Base-by-base conservation (phyloP, 2,888 invertebrate species). In the Encarsia formosa region DNA sequence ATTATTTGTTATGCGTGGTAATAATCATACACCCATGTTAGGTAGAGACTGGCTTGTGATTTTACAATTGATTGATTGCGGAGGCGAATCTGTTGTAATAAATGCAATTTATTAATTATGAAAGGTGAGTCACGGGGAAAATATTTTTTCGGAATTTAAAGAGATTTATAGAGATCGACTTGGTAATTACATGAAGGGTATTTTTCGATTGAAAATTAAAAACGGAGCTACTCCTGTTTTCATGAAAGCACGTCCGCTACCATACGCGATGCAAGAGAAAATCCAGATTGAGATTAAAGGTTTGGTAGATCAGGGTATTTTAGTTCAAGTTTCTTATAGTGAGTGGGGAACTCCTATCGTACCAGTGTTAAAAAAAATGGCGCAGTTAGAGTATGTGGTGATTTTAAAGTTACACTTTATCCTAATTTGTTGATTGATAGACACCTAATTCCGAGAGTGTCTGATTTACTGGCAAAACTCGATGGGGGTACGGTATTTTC, bases 331-430 rank as follows among this genome's bases (percentile, higher is more conserved):
- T 3, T 60, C 62, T 35, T 54, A 43, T 40, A 61, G 60, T 11
- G 57, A 65, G 9, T 65, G 67, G 65, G 66, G 61, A 16, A 63
- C 65, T 37, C 70, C 71, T 0, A 62, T 73, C 5, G 70, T 72
- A 2, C 65, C 68, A 2, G 62, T 73, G 2, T 46, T 66, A 2
- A 73, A 73, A 59, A 53, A 9, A 61, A 70, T 51, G 68, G 66
- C 1, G 37, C 48, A 35, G 56, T 69, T 5, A 41, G 69, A 13
- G 53, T 71, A 11, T 71, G 71, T 49, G 68, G 65, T 1, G 69
- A 73, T 56, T 69, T 56, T 41, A 64, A 62, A 43, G 37, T 67
- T 0, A 70, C 69, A 1, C 16, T 72, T n/a, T 72, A 71, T 54
- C 59, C 59, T 5, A 45, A 54, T 16, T 38, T 68, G 13, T 47